Conservation (phyloP, 2,888 invertebrate genomes). For the Hypolimnas misippus region DNA sequence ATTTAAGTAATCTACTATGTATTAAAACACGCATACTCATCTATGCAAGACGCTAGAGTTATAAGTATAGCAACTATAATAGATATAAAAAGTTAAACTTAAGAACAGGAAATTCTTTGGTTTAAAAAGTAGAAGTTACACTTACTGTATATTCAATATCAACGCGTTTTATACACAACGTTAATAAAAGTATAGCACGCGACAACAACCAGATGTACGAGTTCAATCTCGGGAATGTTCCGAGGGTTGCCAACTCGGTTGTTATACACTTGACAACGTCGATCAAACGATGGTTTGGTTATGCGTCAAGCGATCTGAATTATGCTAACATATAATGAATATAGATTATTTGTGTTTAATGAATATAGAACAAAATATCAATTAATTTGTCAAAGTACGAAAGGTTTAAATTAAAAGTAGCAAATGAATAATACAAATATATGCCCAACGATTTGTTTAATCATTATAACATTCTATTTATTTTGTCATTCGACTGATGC, state of each 20-base stretch:
- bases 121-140: too few relatives aligned
- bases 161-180: conserved; percentile 27
- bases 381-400: neutral
- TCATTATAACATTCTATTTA: too few relatives aligned
- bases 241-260: conserved; percentile 61
- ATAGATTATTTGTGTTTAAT: conserved; percentile 23
- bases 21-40: neutral
- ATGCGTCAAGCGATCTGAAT: conserved; percentile 46
- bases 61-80: neutral
- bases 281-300: conserved; percentile 51
- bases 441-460: too few relatives aligned
- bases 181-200: conserved; percentile 48
- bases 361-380: conserved; percentile 13
- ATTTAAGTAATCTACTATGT: neutral
- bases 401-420: too few relatives aligned
- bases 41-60: neutral
- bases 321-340: conserved; percentile 9
- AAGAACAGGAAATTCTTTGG: too few relatives aligned
- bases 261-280: conserved; percentile 56
- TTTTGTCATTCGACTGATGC: too few relatives aligned
- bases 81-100: neutral
- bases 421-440: too few relatives aligned
- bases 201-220: conserved; percentile 73
- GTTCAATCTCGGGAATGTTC: conserved; percentile 58
- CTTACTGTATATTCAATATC: neutral